A percentile compares a stretch with the other conserved stretches of the same genome.
These are phyloP conservation scores for Drosophila kanekoi DNA, from an alignment of 2,888 invertebrate species.

Conservation along the genomic window DNA sequence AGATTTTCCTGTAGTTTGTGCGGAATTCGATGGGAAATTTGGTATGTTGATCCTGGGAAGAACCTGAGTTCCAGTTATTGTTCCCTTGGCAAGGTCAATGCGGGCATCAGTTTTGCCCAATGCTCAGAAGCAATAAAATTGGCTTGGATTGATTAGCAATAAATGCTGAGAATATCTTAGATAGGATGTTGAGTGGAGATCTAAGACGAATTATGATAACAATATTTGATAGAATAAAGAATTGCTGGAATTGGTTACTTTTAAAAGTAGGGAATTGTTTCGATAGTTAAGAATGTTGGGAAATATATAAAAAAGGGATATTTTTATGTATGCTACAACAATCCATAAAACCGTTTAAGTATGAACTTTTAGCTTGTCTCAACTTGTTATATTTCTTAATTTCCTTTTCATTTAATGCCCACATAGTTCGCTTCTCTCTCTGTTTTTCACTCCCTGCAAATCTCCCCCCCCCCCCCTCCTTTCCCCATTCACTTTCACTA, in stretches of 20 bases:
- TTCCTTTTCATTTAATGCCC: background rate
- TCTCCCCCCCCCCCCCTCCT: background rate
- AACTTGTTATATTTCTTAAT: too few relatives aligned
- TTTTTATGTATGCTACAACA: too few relatives aligned
- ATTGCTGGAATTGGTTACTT: background rate
- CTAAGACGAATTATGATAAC: background rate
- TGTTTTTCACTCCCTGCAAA: too few relatives aligned
- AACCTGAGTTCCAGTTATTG: constrained; percentile 46
- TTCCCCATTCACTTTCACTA: constrained; percentile 9
- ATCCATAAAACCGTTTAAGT: too few relatives aligned
- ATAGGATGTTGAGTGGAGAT: background rate
- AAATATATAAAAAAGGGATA: too few relatives aligned
- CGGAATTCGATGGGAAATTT: constrained; percentile 67
- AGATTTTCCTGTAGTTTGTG: constrained; percentile 61
- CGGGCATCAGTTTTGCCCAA: constrained; percentile 39
- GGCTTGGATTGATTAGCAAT: constrained; percentile 2
- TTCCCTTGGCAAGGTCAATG: constrained; percentile 49
- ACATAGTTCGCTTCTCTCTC: background rate
- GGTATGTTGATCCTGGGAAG: constrained; percentile 41
- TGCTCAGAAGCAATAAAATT: too few relatives aligned
- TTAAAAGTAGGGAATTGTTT: background rate
- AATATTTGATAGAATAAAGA: background rate
- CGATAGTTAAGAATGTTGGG: too few relatives aligned
- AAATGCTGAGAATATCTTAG: constrained; percentile 10
- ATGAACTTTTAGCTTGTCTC: background rate